Base-by-base conservation (phyloP, 2,797 vertebrate species). In the Tangara arthus region DNA sequence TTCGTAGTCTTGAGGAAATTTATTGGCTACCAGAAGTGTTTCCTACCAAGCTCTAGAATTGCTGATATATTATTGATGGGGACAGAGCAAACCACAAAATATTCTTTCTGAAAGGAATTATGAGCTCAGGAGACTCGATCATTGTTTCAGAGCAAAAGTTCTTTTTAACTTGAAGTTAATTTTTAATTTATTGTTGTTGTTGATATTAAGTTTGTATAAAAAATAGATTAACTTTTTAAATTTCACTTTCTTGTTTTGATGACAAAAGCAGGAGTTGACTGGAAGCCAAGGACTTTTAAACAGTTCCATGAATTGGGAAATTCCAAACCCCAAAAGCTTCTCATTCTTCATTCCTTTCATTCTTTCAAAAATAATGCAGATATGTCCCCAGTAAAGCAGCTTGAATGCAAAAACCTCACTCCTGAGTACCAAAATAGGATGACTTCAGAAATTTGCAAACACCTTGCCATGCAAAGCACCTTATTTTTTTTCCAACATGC, bases 111-210 rank as follows among this genome's bases (percentile, higher is more conserved):
- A 61, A 61, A 55, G 19, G 28, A 87, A 47, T 71, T 28, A 28
- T 26, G 49, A 60, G 27, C 60, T 44, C 19, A n/a, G n/a, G 30
- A 72, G 47, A 10, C 2, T 1, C 0, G 3, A 61, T 6, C 4
- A 16, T 20, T 19, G 30, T 60, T 93, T 34, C 44, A 75, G 11
- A 64, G 8, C 3, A 49, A 42, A 59, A 65, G 35, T 59, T 4
- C 8, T 65, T 72, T 65, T 82, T 19, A 75, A 30, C 30, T 28
- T 71, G 32, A 55, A 39, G 35, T 76, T 68, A 22, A 15, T 21
- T 39, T 87, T n/a, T 8, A 10, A 20, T n/a, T 35, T 44, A 8
- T 61, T 61, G 22, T 19, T 56, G 8, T 41, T 63, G 8, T 81
- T 52, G 7, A n/a, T 50, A 24, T 55, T 65, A 39, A 6, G 4